Evolutionary conservation across 2,888 invertebrate species (phyloP).

Genomic region (Sacculina carcini): DNA sequence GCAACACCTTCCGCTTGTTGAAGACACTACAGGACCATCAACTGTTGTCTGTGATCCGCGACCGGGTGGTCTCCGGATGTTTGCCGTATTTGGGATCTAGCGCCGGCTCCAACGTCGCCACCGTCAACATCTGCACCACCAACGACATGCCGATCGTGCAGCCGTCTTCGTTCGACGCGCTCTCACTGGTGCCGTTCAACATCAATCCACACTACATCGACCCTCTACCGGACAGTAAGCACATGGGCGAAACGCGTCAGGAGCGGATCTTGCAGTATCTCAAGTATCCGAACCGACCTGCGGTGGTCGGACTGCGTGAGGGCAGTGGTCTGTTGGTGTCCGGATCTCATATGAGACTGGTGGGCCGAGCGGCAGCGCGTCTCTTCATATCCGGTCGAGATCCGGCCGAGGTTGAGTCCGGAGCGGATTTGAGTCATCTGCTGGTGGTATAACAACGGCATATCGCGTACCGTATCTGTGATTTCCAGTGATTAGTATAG

Average conservation of each 20-base stretch:
- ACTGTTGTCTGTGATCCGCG: conserved; percentile 33
- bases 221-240: conserved; percentile 29
- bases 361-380: conserved; percentile 34
- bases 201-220: conserved; percentile 64
- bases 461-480: no score
- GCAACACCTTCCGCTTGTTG: conserved; percentile 48
- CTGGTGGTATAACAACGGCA: conserved; percentile 14
- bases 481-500: no score
- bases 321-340: conserved; percentile 36
- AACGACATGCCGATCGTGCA: conserved; percentile 69
- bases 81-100: conserved; percentile 48
- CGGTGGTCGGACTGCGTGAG: conserved; percentile 43
- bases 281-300: conserved; percentile 28
- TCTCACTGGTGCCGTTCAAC: conserved; percentile 48
- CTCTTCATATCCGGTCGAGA: conserved; percentile 35
- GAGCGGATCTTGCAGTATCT: conserved; percentile 41
- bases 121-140: conserved; percentile 48
- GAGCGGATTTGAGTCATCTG: conserved; percentile 34
- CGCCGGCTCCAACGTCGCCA: conserved; percentile 60
- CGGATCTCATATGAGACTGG: conserved; percentile 29
- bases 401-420: conserved; percentile 28
- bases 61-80: conserved; percentile 33
- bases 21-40: conserved; percentile 39
- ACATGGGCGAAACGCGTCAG: conserved; percentile 53
- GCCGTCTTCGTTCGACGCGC: conserved; percentile 42